phyloP scores from a whole-genome alignment of 2,113 vertebrate species.

The Bubo blakistoni region DNA sequence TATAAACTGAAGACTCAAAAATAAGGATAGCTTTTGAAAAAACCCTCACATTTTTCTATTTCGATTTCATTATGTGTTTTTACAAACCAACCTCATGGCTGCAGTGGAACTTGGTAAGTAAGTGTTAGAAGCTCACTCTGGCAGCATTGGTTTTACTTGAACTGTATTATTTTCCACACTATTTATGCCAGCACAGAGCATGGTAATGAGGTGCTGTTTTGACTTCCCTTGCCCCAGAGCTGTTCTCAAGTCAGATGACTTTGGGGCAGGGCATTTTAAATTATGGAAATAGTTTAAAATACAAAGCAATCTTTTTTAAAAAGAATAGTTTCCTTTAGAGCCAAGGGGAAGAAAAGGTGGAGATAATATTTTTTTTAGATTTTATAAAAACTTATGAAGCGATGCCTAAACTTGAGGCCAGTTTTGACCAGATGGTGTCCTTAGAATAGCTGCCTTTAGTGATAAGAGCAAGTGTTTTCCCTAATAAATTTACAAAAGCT shows the following conservation, averaged over 20 bases:
- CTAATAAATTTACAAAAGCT: neutral
- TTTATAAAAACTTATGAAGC: neutral
- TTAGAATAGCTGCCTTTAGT: neutral
- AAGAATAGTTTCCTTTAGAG: neutral
- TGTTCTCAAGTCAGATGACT: neutral
- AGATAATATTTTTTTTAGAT: fast-evolving
- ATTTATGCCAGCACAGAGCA: neutral
- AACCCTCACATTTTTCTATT: neutral
- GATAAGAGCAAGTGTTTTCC: neutral
- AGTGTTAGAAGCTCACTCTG: neutral
- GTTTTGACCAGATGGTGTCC: neutral
- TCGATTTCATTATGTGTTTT: neutral
- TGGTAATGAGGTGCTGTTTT: neutral
- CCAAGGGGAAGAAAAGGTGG: neutral
- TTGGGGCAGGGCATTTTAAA: neutral
- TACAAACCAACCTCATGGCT: neutral
- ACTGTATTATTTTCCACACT: neutral
- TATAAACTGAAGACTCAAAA: neutral
- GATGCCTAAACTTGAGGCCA: neutral
- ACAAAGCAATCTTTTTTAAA: neutral
- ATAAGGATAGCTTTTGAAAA: neutral
- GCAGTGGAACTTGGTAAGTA: neutral
- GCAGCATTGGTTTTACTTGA: neutral
- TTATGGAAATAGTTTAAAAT: neutral
- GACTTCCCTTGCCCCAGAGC: neutral